Conservation (phyloP, 2,888 invertebrate genomes). For the Drosophila atroscutellata region DNA sequence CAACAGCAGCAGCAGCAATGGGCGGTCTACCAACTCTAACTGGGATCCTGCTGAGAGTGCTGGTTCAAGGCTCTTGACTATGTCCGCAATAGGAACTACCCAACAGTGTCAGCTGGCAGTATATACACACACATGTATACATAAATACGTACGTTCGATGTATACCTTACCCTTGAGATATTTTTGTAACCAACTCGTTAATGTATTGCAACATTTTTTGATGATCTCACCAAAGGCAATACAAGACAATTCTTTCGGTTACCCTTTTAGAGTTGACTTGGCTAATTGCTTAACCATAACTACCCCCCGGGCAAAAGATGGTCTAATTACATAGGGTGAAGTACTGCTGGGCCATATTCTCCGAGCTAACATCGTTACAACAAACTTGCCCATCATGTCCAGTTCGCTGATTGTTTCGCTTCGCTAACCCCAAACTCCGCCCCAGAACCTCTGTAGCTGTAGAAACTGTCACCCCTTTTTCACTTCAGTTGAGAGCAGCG, state of each 20-base stretch:
- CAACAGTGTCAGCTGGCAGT: constrained; percentile 54
- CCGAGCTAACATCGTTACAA: constrained; percentile 44
- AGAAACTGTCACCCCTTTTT: constrained; percentile 60
- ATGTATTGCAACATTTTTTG: constrained; percentile 39
- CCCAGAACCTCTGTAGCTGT: constrained; percentile 1
- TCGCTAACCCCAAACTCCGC: constrained; percentile 34
- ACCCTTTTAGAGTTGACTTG: constrained; percentile 40
- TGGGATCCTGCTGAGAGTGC: constrained; percentile 54
- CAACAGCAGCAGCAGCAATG: constrained; percentile 24
- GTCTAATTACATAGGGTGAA: constrained; percentile 19
- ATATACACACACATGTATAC: background rate
- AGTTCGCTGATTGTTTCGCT: constrained; percentile 76
- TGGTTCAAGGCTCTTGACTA: constrained; percentile 48
- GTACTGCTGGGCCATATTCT: constrained; percentile 29
- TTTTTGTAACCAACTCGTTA: constrained; percentile 40
- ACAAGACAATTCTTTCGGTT: constrained; percentile 28
- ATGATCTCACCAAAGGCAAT: constrained; percentile 42
- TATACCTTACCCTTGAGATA: constrained; percentile 15
- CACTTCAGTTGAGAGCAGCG: constrained; percentile 52
- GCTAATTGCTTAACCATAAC: constrained; percentile 53
- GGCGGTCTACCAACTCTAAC: constrained; percentile 36
- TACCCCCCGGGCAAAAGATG: constrained; percentile 45
- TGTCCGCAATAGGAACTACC: constrained; percentile 29
- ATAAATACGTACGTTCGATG: background rate
- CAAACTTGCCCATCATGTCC: constrained; percentile 67